Percentiles rank a stretch among this genome's conserved stretches.
Evolutionary conservation across 2,888 invertebrate genomes (phyloP).

Genomic region (Lingula anatina): DNA sequence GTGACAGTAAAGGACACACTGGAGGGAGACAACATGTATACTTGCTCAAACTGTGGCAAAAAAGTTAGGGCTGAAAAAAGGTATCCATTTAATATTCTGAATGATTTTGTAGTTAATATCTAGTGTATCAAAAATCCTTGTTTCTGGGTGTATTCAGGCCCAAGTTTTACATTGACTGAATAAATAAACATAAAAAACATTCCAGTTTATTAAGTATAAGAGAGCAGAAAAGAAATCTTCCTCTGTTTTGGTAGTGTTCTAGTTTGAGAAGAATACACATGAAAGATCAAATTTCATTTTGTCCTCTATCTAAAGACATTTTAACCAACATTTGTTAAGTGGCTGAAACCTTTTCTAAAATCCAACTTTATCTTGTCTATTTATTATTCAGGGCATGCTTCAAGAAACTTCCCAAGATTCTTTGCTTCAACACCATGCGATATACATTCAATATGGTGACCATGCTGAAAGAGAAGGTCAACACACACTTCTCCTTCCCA

Average conservation of each 20-base stretch:
- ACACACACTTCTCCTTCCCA: constrained; percentile 94
- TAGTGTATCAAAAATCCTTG: too few species aligned
- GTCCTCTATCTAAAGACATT: background rate
- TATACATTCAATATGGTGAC: constrained; percentile 97
- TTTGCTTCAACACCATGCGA: constrained; percentile 95
- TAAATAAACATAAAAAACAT: too few species aligned
- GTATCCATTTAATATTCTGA: too few species aligned
- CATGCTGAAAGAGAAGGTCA: constrained; percentile 94
- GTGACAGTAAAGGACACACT: constrained; percentile 95
- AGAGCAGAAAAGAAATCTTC: too few species aligned
- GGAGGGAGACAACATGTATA: constrained; percentile 97
- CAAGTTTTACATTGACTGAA: too few species aligned
- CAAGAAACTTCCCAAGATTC: constrained; percentile 84
- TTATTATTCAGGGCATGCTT: constrained; percentile 71
- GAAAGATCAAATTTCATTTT: background rate
- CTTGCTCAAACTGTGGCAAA: constrained; percentile 89
- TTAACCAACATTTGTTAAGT: too few species aligned
- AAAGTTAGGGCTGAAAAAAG: constrained; percentile 93
- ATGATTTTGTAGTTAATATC: too few species aligned
- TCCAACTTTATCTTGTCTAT: background rate
- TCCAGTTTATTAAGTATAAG: too few species aligned
- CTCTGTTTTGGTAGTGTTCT: too few species aligned
- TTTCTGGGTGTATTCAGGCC: too few species aligned
- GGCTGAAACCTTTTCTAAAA: background rate
- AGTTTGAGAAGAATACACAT: too few species aligned